Evolutionary conservation across 1,140 invertebrate genomes (phyloP).

Genomic region (Drosophila willistoni): DNA sequence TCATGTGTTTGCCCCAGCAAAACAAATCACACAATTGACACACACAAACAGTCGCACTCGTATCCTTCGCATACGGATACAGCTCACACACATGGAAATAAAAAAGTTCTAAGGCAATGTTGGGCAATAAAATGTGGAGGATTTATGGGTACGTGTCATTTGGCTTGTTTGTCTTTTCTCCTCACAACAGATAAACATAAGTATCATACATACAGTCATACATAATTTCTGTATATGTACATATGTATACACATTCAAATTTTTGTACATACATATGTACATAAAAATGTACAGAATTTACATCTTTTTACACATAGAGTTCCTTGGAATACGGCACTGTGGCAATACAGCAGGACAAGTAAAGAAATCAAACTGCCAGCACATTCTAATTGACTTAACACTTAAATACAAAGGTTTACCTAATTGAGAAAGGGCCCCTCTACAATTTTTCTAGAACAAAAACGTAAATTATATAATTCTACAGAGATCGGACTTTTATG

Average conservation of each 20-base stretch:
- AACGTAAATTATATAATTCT: no score
- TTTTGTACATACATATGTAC: not conserved
- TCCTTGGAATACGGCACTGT: constrained; percentile 10
- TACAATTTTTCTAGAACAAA: no score
- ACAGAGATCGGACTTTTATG: no score
- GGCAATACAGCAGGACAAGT: constrained; percentile 34
- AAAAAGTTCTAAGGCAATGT: constrained; percentile 31
- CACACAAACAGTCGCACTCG: constrained; percentile 18
- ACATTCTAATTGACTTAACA: not conserved
- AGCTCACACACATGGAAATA: constrained; percentile 19
- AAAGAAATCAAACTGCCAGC: constrained; percentile 43
- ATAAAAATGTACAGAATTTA: no score
- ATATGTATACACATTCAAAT: not conserved
- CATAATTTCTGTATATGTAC: not conserved
- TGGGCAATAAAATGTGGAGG: constrained; percentile 67
- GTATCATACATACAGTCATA: constrained; percentile 11
- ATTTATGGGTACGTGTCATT: constrained; percentile 79
- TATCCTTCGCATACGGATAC: not conserved
- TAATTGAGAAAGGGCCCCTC: constrained; percentile 26
- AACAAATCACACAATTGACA: constrained; percentile 71
- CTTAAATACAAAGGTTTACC: constrained; percentile 18
- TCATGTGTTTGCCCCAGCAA: constrained; percentile 66
- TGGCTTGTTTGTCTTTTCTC: constrained; percentile 62
- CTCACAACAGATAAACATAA: constrained; percentile 40
- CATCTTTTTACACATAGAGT: not conserved